phyloP scores from a whole-genome alignment of 1,140 invertebrate genomes.

The Lamellibrachia luymesi region DNA sequence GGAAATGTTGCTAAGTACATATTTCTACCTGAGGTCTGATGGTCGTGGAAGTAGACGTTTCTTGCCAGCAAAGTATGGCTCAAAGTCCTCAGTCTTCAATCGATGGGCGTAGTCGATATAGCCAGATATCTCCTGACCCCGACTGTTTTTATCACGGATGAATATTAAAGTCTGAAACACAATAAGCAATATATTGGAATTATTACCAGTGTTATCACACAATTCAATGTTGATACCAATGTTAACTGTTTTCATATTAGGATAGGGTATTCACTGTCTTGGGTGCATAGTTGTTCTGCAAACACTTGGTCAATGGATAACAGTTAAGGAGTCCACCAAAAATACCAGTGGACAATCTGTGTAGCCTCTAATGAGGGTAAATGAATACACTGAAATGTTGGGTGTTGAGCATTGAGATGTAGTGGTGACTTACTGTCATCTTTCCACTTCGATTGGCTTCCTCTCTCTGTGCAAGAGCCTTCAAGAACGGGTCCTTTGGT shows the following conservation, averaged over 20 bases:
- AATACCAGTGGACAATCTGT: too few species aligned
- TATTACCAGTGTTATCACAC: neutral
- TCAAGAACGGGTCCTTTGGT: constrained; percentile 63
- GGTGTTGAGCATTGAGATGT: too few species aligned
- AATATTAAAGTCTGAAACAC: constrained; percentile 69
- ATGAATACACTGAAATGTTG: too few species aligned
- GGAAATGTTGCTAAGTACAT: neutral
- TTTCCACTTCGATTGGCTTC: constrained; percentile 67
- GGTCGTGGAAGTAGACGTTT: constrained; percentile 65
- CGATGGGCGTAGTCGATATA: constrained; percentile 76
- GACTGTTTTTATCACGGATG: constrained; percentile 64
- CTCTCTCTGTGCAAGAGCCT: constrained; percentile 69
- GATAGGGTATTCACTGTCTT: neutral
- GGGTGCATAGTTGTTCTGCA: neutral
- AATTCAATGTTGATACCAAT: neutral
- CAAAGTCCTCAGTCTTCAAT: constrained; percentile 71
- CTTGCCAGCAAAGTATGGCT: constrained; percentile 67
- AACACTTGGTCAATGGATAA: too few species aligned
- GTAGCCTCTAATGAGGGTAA: too few species aligned
- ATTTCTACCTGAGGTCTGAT: constrained; percentile 66
- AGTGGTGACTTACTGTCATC: constrained; percentile 54
- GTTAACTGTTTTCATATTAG: neutral
- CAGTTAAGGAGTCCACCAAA: too few species aligned
- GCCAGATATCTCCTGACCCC: constrained; percentile 71
- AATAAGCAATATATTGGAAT: neutral